Conservation (phyloP, 2,888 invertebrate species). For the Hymenopus coronatus region DNA sequence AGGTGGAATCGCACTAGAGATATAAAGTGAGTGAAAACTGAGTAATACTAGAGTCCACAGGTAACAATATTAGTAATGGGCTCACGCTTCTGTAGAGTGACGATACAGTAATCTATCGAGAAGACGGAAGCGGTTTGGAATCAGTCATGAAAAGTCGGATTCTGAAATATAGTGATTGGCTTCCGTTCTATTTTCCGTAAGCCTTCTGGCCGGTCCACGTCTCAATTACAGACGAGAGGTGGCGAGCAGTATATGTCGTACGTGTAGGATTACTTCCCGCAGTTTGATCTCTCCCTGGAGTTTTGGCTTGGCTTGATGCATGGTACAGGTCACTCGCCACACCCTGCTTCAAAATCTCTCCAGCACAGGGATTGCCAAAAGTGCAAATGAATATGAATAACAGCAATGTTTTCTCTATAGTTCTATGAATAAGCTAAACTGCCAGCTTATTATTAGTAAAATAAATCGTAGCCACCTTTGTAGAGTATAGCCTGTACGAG, state of each 20-base stretch:
- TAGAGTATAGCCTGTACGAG: no score
- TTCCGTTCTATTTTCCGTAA: neutral
- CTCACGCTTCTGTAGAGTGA: no score
- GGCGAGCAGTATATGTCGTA: conserved; percentile 24
- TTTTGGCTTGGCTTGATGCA: conserved; percentile 17
- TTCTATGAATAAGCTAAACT: no score
- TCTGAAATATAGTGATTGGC: neutral
- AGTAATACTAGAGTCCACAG: no score
- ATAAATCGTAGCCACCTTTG: no score
- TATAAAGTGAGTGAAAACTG: no score
- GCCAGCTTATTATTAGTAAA: no score
- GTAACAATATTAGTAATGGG: no score
- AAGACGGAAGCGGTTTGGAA: no score
- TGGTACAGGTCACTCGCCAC: neutral
- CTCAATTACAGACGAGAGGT: neutral
- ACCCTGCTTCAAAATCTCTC: neutral
- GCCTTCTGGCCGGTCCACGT: neutral
- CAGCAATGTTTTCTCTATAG: neutral
- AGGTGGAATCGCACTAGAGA: no score
- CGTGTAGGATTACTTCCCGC: conserved; percentile 28
- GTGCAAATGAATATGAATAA: neutral
- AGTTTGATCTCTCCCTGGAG: conserved; percentile 22
- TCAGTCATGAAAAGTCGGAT: neutral
- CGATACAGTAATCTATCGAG: no score
- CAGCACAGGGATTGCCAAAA: no score